Base-by-base conservation (phyloP, 2,888 invertebrate genomes). In the Myopa tessellatipennis region DNA sequence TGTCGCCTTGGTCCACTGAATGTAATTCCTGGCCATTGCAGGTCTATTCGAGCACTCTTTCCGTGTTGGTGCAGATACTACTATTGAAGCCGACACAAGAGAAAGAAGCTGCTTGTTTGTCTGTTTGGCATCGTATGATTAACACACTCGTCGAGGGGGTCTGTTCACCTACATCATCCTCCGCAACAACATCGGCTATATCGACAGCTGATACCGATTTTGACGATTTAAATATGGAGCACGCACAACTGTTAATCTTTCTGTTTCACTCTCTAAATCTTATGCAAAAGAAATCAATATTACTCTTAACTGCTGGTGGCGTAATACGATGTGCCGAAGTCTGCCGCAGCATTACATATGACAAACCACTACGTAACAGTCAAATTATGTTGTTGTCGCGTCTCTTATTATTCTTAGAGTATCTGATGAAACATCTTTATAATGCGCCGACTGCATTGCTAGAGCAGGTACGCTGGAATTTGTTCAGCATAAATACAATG, bases 211-310 rank as follows among this genome's bases (percentile, higher is more conserved):
- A 90, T 75, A 77, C 84, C 3, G 90, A 90, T 77, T 88, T 86
- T 79, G 89, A 89, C 92, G 98, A 98, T 91, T 90, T 98, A 79
- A 98, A 98, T 88, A 96, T 98, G 72, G 98, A 98, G 88, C 98
- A 98, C 89, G 95, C 97, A 0, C 98, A 98, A 88, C 91, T 98
- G 58, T 90, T 98, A 80, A 91, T 98, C 10, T 98, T 98, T 88
- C 90, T 98, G 14, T 98, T 98, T 90, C 98, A 98, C 89, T 96
- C 97, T 0, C 90, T 98, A 79, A 97, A 97, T 84, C 91, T 98
- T 80, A 97, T 98, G 96, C 97, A 98, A 90, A 98, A 98, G 90
- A 98, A 98, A 89, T 95, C 96, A 3, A 95, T 98, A 1, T 91
- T 98, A 58, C 91, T 98, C 10, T 91, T 95, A 83, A 94, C 95